Percentiles rank a stretch among this genome's conserved stretches.
Evolutionary conservation across 2,113 vertebrate genomes (phyloP).

Genomic region (Forbesichthys agassizii): DNA sequence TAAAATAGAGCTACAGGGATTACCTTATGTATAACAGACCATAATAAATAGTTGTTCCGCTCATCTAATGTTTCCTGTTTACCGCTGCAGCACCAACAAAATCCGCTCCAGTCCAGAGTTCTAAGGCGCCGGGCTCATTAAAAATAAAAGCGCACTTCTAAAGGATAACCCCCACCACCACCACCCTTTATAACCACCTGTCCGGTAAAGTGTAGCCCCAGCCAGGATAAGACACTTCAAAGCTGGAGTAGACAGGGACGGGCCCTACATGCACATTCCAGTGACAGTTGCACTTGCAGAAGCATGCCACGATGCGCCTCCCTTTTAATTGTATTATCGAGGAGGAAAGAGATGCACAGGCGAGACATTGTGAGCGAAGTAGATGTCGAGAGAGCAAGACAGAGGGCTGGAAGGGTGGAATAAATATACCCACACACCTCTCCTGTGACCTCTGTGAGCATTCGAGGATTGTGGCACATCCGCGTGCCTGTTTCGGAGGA

Average conservation of each 20-base stretch:
- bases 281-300: too few relatives aligned
- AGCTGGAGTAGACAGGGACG: conserved; percentile 22
- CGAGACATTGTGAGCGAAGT: neutral
- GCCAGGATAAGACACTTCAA: conserved; percentile 18
- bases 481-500: conserved; percentile 34
- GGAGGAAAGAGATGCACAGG: conserved; percentile 17
- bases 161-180: neutral
- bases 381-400: too few relatives aligned
- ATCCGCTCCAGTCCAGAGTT: neutral
- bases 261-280: too few relatives aligned
- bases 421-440: neutral
- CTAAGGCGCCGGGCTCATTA: neutral
- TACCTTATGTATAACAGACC: neutral
- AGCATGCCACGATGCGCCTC: too few relatives aligned
- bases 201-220: conserved; percentile 6
- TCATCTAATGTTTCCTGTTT: neutral
- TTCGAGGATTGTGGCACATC: conserved; percentile 29
- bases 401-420: neutral
- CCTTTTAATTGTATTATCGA: neutral
- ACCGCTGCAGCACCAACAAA: neutral
- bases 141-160: neutral
- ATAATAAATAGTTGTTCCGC: neutral
- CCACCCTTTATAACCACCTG: neutral
- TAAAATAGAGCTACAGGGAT: neutral
- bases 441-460: neutral